These are phyloP conservation scores for Oryzias sinensis DNA, from an alignment of 2,797 vertebrate species.

Conservation along the genomic window DNA sequence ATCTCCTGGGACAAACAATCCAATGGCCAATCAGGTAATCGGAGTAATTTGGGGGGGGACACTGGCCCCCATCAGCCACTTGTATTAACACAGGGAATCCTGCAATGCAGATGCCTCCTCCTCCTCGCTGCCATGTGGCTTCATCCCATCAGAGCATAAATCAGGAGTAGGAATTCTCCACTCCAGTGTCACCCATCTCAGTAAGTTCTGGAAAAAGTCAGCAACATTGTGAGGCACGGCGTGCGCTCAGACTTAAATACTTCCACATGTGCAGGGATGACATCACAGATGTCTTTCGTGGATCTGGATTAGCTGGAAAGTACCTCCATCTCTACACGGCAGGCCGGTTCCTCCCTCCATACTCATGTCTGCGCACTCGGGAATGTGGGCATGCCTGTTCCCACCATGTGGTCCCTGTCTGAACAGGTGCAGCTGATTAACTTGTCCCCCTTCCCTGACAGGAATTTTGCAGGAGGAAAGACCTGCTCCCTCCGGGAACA, in stretches of 20 bases:
- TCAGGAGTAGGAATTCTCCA: not conserved
- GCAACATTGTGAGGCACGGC: not conserved
- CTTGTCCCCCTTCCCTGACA: not conserved
- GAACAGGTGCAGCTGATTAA: not conserved
- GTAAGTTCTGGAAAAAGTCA: not conserved
- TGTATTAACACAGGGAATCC: constrained; percentile 62
- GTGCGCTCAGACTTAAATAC: constrained; percentile 44
- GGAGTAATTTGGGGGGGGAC: constrained; percentile 67
- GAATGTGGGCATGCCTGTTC: not conserved
- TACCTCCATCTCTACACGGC: constrained; percentile 64
- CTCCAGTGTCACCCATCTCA: no score
- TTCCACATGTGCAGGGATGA: constrained; percentile 73
- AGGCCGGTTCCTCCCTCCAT: constrained; percentile 10
- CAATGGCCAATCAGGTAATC: constrained; percentile 71
- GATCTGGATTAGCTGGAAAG: constrained; percentile 59
- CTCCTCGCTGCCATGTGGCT: constrained; percentile 43
- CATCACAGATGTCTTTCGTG: constrained; percentile 61
- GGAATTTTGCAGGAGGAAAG: no score
- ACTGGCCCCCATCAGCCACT: constrained; percentile 51
- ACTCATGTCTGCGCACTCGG: not conserved
- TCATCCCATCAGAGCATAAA: constrained; percentile 8
- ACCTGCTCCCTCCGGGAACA: not conserved
- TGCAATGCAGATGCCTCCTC: constrained; percentile 32
- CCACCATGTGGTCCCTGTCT: not conserved
- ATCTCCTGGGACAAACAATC: constrained; percentile 63